These are phyloP conservation scores for Aricia agestis DNA, from an alignment of 1,140 invertebrate species.

Conservation along the genomic window DNA sequence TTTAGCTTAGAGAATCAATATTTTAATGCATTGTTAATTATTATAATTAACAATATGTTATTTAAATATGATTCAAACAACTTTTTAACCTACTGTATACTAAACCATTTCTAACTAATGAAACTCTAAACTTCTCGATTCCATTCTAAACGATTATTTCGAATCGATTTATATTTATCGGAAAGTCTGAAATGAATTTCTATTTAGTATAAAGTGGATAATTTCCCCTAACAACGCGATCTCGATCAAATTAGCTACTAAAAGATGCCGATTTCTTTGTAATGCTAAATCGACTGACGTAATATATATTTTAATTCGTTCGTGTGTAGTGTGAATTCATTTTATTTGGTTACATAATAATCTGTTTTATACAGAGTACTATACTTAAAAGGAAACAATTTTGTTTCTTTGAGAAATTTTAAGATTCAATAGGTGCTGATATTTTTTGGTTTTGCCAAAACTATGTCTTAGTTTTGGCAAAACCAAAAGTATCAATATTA, in stretches of 20 bases:
- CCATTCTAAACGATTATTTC: conserved; percentile 17
- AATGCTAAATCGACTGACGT: conserved; percentile 24
- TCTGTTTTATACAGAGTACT: background rate
- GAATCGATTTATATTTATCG: conserved; percentile 12
- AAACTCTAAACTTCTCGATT: background rate
- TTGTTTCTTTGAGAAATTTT: too few species aligned
- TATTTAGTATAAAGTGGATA: conserved; percentile 27
- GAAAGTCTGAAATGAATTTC: conserved; percentile 16
- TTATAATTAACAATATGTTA: too few species aligned
- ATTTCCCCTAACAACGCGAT: conserved; percentile 26
- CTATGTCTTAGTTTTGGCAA: too few species aligned
- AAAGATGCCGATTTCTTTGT: conserved; percentile 28
- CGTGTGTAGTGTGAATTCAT: background rate
- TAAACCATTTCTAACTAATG: too few species aligned
- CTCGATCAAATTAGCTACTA: conserved; percentile 38
- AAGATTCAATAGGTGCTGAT: too few species aligned
- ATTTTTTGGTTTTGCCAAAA: too few species aligned
- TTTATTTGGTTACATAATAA: background rate
- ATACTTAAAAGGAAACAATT: too few species aligned
- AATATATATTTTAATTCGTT: background rate
- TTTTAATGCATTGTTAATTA: too few species aligned
- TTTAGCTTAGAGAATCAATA: too few species aligned
- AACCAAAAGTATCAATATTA: too few species aligned
- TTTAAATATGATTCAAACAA: too few species aligned
- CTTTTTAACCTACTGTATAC: too few species aligned